Conservation (phyloP, 2,888 invertebrate species). For the Antheraea yamamai region DNA sequence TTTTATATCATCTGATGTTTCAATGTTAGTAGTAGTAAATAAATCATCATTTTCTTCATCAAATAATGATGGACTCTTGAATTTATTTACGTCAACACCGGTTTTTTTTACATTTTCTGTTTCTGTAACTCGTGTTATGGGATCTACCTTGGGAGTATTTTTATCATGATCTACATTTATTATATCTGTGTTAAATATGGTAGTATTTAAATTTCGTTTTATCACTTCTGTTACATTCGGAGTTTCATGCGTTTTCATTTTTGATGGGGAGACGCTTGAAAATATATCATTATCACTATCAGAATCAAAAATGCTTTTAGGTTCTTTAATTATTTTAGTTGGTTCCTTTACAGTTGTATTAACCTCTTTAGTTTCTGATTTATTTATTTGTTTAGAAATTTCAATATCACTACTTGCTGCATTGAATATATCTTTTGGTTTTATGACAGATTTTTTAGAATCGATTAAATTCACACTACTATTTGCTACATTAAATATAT, state of each 20-base stretch:
- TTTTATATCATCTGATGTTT: background rate
- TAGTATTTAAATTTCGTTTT: background rate
- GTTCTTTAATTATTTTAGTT: background rate
- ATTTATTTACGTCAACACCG: conserved; percentile 8
- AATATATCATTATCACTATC: conserved; percentile 57
- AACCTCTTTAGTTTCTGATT: background rate
- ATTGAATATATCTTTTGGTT: conserved; percentile 20
- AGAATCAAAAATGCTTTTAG: conserved; percentile 51
- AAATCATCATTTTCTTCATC: conserved; percentile 55
- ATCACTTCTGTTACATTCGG: background rate
- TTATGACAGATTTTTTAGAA: conserved; percentile 3
- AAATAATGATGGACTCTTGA: conserved; percentile 51
- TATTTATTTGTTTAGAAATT: background rate
- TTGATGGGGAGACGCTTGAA: conserved; percentile 23
- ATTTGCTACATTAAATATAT: conserved; percentile 20
- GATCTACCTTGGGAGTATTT: background rate
- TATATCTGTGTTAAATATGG: background rate
- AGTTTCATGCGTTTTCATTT: background rate
- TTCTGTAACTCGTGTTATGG: background rate
- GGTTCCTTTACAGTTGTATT: background rate
- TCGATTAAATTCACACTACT: background rate
- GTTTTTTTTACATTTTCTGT: background rate
- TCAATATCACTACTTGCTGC: background rate
- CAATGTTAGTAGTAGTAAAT: conserved; percentile 27
- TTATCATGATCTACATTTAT: background rate